Evolutionary conservation across 2,888 invertebrate genomes (phyloP).

Genomic region (Sphaerophoria taeniata): DNA sequence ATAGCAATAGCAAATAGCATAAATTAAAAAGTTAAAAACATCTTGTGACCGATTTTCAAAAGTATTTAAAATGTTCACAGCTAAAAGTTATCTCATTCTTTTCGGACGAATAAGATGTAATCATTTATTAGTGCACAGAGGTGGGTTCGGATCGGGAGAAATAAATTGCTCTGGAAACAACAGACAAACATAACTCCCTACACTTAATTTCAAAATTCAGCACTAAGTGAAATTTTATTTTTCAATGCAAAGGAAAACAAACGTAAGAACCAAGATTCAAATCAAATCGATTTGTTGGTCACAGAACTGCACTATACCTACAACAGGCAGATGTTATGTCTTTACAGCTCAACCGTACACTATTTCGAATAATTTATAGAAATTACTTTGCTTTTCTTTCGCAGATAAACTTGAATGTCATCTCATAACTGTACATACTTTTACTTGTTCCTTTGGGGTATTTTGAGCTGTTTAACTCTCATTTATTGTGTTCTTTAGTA

Average conservation of each 20-base stretch:
- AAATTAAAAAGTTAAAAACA: neutral
- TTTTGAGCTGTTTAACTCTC: neutral
- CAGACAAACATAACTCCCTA: neutral
- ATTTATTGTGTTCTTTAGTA: neutral
- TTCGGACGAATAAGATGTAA: neutral
- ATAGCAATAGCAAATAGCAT: neutral
- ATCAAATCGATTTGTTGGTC: constrained; percentile 28
- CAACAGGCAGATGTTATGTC: constrained; percentile 26
- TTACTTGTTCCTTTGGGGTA: constrained; percentile 1
- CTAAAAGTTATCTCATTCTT: neutral
- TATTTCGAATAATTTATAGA: constrained; percentile 20
- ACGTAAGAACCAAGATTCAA: neutral
- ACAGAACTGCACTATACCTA: neutral
- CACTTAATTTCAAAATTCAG: neutral
- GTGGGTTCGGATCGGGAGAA: no score
- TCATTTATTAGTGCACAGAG: no score
- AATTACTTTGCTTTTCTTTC: constrained; percentile 22
- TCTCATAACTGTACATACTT: constrained; percentile 35
- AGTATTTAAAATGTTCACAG: neutral
- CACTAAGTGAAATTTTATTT: neutral
- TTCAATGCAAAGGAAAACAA: neutral
- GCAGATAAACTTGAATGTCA: constrained; percentile 32
- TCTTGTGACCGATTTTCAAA: neutral
- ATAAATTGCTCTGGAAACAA: no score
- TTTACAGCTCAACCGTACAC: constrained; percentile 4